phyloP scores from a whole-genome alignment of 2,113 vertebrate species.

The Campylorhamphus procurvoides region DNA sequence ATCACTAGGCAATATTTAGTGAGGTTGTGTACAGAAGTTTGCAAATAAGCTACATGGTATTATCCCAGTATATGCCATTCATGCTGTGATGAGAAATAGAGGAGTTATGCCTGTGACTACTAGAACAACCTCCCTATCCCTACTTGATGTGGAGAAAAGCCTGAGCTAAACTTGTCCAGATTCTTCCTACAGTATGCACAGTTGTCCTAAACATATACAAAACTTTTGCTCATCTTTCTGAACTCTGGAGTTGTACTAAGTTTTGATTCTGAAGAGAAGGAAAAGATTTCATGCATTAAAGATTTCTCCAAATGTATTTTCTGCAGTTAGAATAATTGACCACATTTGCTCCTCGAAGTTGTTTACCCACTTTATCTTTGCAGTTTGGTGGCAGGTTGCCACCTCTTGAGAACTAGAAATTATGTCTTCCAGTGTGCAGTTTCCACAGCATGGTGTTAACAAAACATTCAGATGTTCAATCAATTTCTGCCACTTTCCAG shows the following conservation, averaged over 20 bases:
- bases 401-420: background rate
- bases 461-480: background rate
- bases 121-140: background rate
- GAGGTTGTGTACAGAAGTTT: background rate
- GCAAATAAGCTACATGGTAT: background rate
- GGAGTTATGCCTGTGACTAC: background rate
- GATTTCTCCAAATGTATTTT: background rate
- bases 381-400: background rate
- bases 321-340: background rate
- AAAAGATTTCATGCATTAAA: background rate
- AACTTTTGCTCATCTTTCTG: background rate
- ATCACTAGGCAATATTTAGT: background rate
- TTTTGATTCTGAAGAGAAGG: background rate
- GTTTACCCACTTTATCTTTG: background rate
- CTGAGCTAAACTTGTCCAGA: background rate
- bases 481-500: background rate
- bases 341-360: background rate
- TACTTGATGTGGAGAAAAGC: background rate
- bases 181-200: background rate
- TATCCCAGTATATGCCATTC: background rate
- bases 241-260: background rate
- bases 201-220: background rate
- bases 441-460: background rate
- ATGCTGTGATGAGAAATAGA: background rate
- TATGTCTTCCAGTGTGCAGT: background rate